Evolutionary conservation across 2,888 invertebrate genomes (phyloP).

Genomic region (Habrosyne pyritoides): DNA sequence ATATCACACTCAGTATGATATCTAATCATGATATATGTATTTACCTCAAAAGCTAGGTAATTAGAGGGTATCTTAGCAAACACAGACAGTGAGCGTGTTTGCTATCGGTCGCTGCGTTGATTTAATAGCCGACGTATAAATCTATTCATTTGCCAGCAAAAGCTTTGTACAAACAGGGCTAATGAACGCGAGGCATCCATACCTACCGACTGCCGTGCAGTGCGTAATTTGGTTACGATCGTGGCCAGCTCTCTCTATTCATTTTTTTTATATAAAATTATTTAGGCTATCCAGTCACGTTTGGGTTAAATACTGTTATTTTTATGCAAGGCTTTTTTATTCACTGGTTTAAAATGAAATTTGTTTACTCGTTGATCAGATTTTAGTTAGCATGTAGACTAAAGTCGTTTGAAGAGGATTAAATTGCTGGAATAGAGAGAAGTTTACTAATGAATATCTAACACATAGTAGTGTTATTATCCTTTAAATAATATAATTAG

Average conservation of each 20-base stretch:
- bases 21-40: not conserved
- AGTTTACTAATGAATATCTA: too few relatives aligned
- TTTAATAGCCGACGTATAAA: constrained; percentile 60
- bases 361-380: not conserved
- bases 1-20: too few relatives aligned
- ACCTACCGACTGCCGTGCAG: constrained; percentile 19
- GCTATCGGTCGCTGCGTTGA: constrained; percentile 46
- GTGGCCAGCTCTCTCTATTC: constrained; percentile 52
- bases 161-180: constrained; percentile 67
- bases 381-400: too few relatives aligned
- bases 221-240: constrained; percentile 62
- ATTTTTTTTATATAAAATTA: constrained; percentile 31
- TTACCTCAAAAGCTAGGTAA: constrained; percentile 15
- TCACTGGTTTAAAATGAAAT: not conserved
- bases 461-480: too few relatives aligned
- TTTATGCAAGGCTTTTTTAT: not conserved
- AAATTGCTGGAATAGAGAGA: too few relatives aligned
- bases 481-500: too few relatives aligned
- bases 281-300: constrained; percentile 20
- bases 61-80: constrained; percentile 44
- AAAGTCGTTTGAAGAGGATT: too few relatives aligned
- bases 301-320: constrained; percentile 20
- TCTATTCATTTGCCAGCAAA: constrained; percentile 59
- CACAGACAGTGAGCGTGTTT: constrained; percentile 47
- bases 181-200: constrained; percentile 56